Base-by-base conservation (phyloP, 1,140 invertebrate species). In the Leguminivora glycinivorella region DNA sequence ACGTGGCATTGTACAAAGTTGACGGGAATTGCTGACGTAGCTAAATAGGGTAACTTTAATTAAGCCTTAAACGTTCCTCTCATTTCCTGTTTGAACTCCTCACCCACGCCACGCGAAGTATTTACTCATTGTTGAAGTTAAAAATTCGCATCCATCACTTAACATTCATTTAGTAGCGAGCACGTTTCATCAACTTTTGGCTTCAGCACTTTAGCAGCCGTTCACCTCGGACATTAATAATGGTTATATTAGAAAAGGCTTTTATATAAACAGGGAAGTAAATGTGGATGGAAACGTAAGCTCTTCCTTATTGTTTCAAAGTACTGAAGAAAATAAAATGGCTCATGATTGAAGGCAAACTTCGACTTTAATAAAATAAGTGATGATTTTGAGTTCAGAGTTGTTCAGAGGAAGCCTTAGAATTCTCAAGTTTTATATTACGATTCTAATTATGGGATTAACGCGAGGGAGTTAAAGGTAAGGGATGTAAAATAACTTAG, bases 181-280 rank as follows among this genome's bases (percentile, higher is more conserved):
- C 17, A 6, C 4, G 25, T 63, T 63, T 17, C 25, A 63, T 26
- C 58, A 63, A 31, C 5, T 31, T 29, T 17, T 14, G 17, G 58
- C 58, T 31, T 63, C 31, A 31, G n/a, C 29, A 63, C 58, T 31
- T 63, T 63, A 31, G n/a, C 29, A 63, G 29, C 7, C 58, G 2
- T 63, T 29, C 26, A 31, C 5, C 25, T 25, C 58, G 26, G 26
- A 22, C 17, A n/a, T 63, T 63, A 31, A 63, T 31, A 22, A 31
- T 29, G 56, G 14, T 63, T 63, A 22, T 14, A 63, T 31, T 63
- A 29, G 56, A 26, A 63, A 31, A 63, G 29, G 29, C 58, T 63
- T 63, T 31, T 63, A 63, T 9, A 17, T 17, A 34, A 31, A 63
- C 26, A 31, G 25, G 29, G 9, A 29, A 19, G 58, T 14, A 60